Evolutionary conservation across 1,140 invertebrate genomes (phyloP).

Genomic region (Dryas iulia): DNA sequence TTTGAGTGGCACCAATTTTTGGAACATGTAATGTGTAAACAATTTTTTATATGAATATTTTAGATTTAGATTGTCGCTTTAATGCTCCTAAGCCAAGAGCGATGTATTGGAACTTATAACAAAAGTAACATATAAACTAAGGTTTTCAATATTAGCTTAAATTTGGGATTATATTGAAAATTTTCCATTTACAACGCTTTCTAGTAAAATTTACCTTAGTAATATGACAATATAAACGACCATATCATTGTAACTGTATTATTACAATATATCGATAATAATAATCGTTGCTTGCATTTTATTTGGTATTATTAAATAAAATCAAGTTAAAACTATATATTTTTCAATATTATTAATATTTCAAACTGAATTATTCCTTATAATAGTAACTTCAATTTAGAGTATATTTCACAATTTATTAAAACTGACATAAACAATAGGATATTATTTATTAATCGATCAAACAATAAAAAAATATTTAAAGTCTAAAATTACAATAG

Average conservation of each 20-base stretch:
- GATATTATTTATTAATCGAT: too few relatives aligned
- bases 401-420: too few relatives aligned
- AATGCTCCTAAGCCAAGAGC: not conserved
- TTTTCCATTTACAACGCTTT: not conserved
- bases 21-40: not conserved
- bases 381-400: too few relatives aligned
- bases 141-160: not conserved
- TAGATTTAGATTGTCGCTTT: not conserved
- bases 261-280: not conserved
- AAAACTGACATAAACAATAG: too few relatives aligned
- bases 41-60: slow-evolving; percentile 2
- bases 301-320: not conserved
- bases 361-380: too few relatives aligned
- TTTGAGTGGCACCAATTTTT: not conserved
- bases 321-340: not conserved
- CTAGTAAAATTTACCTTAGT: not conserved
- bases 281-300: not conserved
- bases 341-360: too few relatives aligned
- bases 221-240: not conserved
- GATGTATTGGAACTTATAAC: not conserved
- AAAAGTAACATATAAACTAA: not conserved
- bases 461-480: not conserved
- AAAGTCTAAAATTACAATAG: not conserved
- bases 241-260: not conserved
- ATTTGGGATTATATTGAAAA: too few relatives aligned